Percentiles rank a stretch among this genome's conserved stretches.
phyloP scores from a whole-genome alignment of 2,797 vertebrate species.

The Syngnathus acus region DNA sequence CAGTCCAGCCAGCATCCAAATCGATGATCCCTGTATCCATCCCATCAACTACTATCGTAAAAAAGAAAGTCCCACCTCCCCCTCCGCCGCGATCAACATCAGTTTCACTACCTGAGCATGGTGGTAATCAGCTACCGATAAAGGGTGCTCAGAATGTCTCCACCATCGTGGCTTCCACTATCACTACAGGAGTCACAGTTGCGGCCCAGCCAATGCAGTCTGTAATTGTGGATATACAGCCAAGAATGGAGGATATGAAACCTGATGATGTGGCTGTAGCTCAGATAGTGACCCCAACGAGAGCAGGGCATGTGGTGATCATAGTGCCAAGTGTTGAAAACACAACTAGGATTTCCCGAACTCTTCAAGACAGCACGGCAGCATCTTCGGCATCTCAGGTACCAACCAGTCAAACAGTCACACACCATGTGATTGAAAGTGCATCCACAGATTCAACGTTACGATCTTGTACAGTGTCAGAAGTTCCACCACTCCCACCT shows the following conservation, averaged over 20 bases:
- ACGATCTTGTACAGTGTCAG: constrained; percentile 43
- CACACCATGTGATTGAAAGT: constrained; percentile 20
- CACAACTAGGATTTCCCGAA: constrained; percentile 38
- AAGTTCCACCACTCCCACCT: constrained; percentile 57
- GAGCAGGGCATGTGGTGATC: constrained; percentile 65
- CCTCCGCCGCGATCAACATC: constrained; percentile 63
- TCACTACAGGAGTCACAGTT: constrained; percentile 26
- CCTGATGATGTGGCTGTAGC: constrained; percentile 36
- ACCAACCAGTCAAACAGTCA: constrained; percentile 37
- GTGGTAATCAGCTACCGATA: constrained; percentile 28
- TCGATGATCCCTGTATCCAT: constrained; percentile 20
- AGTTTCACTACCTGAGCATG: constrained; percentile 48
- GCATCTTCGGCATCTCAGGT: constrained; percentile 46
- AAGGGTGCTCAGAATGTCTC: constrained; percentile 42
- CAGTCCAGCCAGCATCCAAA: constrained; percentile 40
- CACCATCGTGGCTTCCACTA: constrained; percentile 33
- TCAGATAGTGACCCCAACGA: constrained; percentile 57
- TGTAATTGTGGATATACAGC: constrained; percentile 63
- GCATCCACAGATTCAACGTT: constrained; percentile 30
- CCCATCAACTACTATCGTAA: constrained; percentile 56
- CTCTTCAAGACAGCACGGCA: constrained; percentile 42
- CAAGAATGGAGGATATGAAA: constrained; percentile 50
- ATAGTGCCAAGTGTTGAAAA: constrained; percentile 70
- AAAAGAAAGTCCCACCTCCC: constrained; percentile 63
- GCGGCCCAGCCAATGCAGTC: constrained; percentile 54